phyloP scores from a whole-genome alignment of 2,113 vertebrate species.

The Hyla sarda region DNA sequence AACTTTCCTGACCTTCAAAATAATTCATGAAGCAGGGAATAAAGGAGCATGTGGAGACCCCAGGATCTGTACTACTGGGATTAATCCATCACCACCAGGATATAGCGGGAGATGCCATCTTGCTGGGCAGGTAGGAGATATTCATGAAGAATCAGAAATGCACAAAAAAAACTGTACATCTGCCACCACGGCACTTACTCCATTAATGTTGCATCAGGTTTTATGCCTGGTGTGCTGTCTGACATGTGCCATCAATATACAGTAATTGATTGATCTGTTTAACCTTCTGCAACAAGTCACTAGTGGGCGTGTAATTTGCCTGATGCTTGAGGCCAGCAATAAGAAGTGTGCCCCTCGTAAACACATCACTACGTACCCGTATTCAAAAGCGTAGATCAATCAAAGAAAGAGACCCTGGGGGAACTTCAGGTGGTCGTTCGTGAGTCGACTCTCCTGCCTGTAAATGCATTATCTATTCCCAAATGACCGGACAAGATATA shows the following conservation, averaged over 20 bases:
- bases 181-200: background rate
- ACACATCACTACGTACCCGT: background rate
- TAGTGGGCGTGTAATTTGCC: background rate
- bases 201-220: slow-evolving; percentile 16
- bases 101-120: background rate
- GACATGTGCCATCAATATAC: background rate
- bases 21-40: background rate
- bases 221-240: background rate
- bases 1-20: no score
- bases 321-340: background rate
- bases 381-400: no score
- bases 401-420: no score
- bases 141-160: background rate
- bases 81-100: background rate
- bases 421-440: no score
- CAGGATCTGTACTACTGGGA: background rate
- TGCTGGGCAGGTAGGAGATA: slow-evolving; percentile 5
- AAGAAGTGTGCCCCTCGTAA: background rate
- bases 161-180: background rate
- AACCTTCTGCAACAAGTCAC: background rate
- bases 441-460: no score
- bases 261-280: slow-evolving; percentile 20
- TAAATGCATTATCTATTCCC: no score
- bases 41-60: background rate
- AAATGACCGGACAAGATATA: no score